These are phyloP conservation scores for Chlorops oryzae DNA, from an alignment of 1,140 invertebrate genomes.

Conservation along the genomic window DNA sequence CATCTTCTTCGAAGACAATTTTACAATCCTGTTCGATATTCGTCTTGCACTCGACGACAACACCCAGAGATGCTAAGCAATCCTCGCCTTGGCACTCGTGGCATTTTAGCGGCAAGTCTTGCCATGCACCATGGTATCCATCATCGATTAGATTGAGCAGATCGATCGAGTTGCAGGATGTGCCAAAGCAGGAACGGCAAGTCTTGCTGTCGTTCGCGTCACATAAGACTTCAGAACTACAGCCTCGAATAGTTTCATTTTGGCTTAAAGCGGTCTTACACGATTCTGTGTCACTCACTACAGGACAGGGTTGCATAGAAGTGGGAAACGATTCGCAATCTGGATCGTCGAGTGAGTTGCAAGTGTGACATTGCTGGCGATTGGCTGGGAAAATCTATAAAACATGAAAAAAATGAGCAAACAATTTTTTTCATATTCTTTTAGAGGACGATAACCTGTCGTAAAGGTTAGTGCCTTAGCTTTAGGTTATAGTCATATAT, in stretches of 20 bases:
- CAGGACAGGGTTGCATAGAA: slow-evolving; percentile 18
- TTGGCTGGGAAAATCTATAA: slow-evolving; percentile 33
- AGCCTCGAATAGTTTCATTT: slow-evolving; percentile 35
- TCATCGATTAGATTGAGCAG: slow-evolving; percentile 29
- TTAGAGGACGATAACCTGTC: too few species aligned
- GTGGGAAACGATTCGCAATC: slow-evolving; percentile 30
- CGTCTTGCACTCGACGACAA: slow-evolving; percentile 16
- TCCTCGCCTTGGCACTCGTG: slow-evolving; percentile 32
- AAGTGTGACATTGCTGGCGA: slow-evolving; percentile 33
- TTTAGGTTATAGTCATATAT: too few species aligned
- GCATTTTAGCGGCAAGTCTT: slow-evolving; percentile 30
- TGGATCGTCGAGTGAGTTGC: slow-evolving; percentile 31
- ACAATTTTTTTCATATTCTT: too few species aligned
- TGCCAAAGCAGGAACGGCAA: slow-evolving; percentile 31
- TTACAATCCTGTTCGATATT: slow-evolving; percentile 36
- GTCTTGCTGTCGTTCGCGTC: slow-evolving; percentile 26
- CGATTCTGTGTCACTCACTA: slow-evolving; percentile 25
- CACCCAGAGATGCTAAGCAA: slow-evolving; percentile 30
- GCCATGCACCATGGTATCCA: slow-evolving; percentile 33
- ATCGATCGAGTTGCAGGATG: slow-evolving; percentile 36
- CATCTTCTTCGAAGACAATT: slow-evolving; percentile 31
- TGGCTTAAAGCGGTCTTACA: slow-evolving; percentile 23
- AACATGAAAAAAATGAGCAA: too few species aligned
- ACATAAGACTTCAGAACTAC: slow-evolving; percentile 29
- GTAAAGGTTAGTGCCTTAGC: too few species aligned